phyloP scores from a whole-genome alignment of 2,888 invertebrate genomes.

The Periphyllus acericola region DNA sequence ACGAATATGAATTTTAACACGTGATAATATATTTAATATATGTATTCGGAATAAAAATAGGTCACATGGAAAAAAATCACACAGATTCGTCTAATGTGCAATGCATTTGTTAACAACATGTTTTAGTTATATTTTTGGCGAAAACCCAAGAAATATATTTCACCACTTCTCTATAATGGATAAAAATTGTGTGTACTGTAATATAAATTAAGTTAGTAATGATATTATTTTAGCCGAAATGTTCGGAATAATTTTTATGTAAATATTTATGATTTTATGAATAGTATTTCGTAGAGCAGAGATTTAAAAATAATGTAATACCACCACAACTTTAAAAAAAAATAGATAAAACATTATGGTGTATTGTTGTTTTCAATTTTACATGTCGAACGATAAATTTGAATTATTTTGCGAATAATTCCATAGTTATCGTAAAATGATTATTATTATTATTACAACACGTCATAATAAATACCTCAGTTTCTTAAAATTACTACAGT shows the following conservation, averaged over 20 bases:
- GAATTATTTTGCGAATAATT: no score
- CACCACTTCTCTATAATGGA: background rate
- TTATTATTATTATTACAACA: no score
- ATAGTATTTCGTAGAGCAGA: background rate
- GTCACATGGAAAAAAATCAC: background rate
- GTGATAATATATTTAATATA: background rate
- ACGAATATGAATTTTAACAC: background rate
- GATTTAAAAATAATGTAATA: background rate
- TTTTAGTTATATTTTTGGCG: constrained; percentile 9
- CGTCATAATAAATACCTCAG: no score
- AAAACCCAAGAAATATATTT: background rate
- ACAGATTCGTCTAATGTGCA: background rate
- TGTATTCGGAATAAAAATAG: background rate
- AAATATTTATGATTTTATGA: background rate
- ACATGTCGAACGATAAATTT: no score
- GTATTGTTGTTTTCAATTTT: no score
- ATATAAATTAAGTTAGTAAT: background rate
- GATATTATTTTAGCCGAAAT: constrained; percentile 3
- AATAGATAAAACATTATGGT: no score
- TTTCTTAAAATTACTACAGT: no score
- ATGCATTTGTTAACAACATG: constrained; percentile 6
- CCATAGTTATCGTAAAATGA: no score
- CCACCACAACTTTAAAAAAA: no score
- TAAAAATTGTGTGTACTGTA: constrained; percentile 21
- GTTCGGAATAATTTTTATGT: background rate